Conservation (phyloP, 1,140 invertebrate species). For the Trichonephila clavata region DNA sequence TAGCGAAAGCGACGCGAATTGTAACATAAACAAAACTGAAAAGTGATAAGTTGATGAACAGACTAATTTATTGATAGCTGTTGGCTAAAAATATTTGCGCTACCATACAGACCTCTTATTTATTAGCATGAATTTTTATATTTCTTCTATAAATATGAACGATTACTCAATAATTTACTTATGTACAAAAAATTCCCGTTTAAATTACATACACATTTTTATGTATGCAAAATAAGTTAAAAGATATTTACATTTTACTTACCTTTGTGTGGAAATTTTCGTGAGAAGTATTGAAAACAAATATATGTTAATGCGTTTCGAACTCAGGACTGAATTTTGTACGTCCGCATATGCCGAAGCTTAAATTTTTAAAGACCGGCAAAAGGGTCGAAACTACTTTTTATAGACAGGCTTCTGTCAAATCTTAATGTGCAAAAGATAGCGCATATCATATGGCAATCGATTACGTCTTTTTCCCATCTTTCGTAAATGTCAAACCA, state of each 20-base stretch:
- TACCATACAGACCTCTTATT: no score
- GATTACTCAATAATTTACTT: no score
- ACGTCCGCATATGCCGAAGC: background rate
- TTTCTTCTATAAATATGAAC: no score
- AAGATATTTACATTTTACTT: background rate
- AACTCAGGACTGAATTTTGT: background rate
- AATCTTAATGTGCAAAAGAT: constrained; percentile 16
- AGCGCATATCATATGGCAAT: background rate
- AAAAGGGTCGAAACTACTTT: background rate
- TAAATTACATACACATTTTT: no score
- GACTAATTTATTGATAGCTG: no score
- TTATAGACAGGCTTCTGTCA: background rate
- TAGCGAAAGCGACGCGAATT: no score
- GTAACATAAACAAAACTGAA: no score
- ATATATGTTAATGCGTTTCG: background rate
- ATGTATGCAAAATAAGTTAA: no score
- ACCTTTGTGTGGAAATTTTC: background rate
- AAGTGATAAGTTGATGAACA: no score
- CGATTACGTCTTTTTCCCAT: background rate
- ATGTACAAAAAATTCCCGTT: no score
- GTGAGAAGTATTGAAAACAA: background rate
- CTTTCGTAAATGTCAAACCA: background rate
- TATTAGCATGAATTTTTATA: no score
- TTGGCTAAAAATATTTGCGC: no score
- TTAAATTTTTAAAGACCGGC: background rate